These are phyloP conservation scores for Picathartes gymnocephalus DNA, from an alignment of 2,113 vertebrate species.

Conservation along the genomic window DNA sequence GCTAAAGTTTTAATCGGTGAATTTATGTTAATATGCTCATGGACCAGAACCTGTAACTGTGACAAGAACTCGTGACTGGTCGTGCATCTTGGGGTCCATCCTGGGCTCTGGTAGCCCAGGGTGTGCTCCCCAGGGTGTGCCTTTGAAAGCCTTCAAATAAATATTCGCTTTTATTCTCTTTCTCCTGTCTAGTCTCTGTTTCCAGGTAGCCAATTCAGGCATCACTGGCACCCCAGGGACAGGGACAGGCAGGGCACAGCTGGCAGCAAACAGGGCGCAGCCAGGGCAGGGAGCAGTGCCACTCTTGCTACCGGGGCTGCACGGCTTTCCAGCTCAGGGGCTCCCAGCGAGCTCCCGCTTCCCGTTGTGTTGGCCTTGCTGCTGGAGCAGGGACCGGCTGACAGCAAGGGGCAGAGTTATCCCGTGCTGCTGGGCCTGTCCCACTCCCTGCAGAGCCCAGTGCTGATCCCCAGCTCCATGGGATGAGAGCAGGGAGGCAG, in stretches of 20 bases:
- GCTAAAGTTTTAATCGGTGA: too few species aligned
- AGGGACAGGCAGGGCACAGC: accelerated
- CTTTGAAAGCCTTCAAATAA: too few species aligned
- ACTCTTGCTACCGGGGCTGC: accelerated
- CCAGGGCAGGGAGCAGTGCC: accelerated
- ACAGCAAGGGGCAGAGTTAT: background rate
- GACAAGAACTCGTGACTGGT: too few species aligned
- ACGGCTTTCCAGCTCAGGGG: background rate
- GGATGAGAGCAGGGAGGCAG: background rate
- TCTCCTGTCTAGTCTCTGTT: too few species aligned
- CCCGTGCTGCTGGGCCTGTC: background rate
- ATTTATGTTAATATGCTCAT: too few species aligned
- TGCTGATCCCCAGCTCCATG: accelerated
- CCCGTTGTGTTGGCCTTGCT: background rate
- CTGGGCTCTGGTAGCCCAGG: too few species aligned
- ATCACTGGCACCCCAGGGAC: background rate
- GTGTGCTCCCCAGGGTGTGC: too few species aligned
- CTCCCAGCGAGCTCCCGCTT: background rate
- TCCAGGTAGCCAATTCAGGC: too few species aligned
- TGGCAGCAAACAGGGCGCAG: background rate
- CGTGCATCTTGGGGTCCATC: too few species aligned
- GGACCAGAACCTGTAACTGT: too few species aligned
- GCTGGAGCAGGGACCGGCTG: background rate
- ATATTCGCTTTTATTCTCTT: too few species aligned
- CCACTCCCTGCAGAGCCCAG: background rate